phyloP scores from a whole-genome alignment of 2,113 vertebrate genomes.

The Dicerorhinus sumatrensis region DNA sequence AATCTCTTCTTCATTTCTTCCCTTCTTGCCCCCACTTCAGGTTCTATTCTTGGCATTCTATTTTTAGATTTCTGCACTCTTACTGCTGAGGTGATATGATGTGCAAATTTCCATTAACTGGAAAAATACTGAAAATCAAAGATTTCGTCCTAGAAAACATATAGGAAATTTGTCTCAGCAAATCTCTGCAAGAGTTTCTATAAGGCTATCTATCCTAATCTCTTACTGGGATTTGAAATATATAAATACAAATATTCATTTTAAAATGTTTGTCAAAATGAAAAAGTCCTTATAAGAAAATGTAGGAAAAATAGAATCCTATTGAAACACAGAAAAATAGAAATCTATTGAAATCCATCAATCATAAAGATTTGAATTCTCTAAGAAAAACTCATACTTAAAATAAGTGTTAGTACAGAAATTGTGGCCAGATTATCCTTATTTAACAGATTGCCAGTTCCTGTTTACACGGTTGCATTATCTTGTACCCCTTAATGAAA shows the following conservation, averaged over 20 bases:
- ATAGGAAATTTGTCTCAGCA: not conserved
- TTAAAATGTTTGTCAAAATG: not conserved
- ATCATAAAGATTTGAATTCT: not conserved
- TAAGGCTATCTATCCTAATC: not conserved
- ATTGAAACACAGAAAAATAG: not conserved
- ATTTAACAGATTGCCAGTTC: not conserved
- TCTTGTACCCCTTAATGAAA: not conserved
- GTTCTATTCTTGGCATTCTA: not conserved
- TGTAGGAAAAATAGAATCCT: not conserved
- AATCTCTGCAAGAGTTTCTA: not conserved
- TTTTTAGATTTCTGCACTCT: constrained; percentile 14
- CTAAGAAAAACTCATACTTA: not conserved
- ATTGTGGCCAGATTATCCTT: not conserved
- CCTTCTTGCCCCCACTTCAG: not conserved
- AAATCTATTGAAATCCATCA: constrained; percentile 51
- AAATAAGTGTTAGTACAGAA: constrained; percentile 34
- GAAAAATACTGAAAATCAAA: constrained; percentile 32
- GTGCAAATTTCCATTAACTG: not conserved
- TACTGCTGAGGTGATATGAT: not conserved
- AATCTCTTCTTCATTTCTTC: not conserved
- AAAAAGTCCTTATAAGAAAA: not conserved
- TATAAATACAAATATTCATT: constrained; percentile 10
- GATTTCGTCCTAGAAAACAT: constrained; percentile 37
- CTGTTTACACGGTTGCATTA: not conserved
- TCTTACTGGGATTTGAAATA: constrained; percentile 35